Evolutionary conservation across 2,888 invertebrate genomes (phyloP).

Genomic region (Pandemis heparana): DNA sequence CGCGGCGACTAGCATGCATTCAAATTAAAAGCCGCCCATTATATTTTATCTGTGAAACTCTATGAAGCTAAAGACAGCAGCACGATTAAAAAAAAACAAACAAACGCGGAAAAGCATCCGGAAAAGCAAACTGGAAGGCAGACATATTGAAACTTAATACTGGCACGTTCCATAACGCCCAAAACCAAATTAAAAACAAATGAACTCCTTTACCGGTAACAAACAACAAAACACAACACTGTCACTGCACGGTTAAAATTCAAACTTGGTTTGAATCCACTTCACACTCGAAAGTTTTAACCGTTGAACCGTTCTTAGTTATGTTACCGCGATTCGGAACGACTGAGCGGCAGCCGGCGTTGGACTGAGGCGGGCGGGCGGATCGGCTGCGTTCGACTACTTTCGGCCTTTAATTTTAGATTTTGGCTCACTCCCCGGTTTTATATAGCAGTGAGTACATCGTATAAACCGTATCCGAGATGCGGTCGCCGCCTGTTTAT

Average conservation of each 20-base stretch:
- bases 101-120: slow-evolving; percentile 54
- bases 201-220: slow-evolving; percentile 73
- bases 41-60: slow-evolving; percentile 1
- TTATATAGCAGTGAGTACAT: slow-evolving; percentile 86
- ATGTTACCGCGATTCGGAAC: slow-evolving; percentile 65
- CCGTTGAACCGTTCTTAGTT: slow-evolving; percentile 65
- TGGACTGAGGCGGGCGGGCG: slow-evolving; percentile 84
- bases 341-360: slow-evolving; percentile 79
- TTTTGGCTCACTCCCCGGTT: slow-evolving; percentile 88
- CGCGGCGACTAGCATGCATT: slow-evolving; percentile 49
- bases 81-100: slow-evolving; percentile 48
- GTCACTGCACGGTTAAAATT: slow-evolving; percentile 76
- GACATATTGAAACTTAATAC: slow-evolving; percentile 80
- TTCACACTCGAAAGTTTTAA: slow-evolving; percentile 63
- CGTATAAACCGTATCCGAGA: slow-evolving; percentile 84
- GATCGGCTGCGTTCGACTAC: slow-evolving; percentile 76
- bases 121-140: slow-evolving; percentile 70
- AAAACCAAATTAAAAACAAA: slow-evolving; percentile 50
- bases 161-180: slow-evolving; percentile 72
- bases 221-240: slow-evolving; percentile 70
- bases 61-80: slow-evolving; percentile 1
- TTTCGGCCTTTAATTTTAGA: slow-evolving; percentile 87
- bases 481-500: slow-evolving; percentile 78
- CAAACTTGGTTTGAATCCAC: slow-evolving; percentile 63
- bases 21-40: slow-evolving; percentile 1